Conservation (phyloP, 2,113 vertebrate genomes). For the Cheirogaleus medius region DNA sequence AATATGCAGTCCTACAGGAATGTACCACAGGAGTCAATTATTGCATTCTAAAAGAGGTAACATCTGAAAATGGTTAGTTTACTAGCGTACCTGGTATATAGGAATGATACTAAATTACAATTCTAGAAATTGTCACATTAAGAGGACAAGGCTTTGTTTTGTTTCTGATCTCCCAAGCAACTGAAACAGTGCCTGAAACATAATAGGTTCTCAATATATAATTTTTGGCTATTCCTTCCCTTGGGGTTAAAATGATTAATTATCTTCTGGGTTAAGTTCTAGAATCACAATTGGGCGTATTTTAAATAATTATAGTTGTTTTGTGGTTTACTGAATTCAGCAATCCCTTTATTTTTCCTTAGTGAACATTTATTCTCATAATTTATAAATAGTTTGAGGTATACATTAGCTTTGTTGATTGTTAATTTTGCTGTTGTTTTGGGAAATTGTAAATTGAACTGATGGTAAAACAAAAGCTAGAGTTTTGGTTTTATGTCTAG, state of each 20-base stretch:
- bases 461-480: not conserved
- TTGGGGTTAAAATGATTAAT: not conserved
- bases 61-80: not conserved
- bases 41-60: not conserved
- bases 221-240: not conserved
- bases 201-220: not conserved
- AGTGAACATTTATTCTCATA: not conserved
- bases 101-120: not conserved
- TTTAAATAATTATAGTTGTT: not conserved
- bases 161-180: not conserved
- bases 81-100: not conserved
- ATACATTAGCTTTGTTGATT: not conserved
- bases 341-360: not conserved
- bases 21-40: not conserved
- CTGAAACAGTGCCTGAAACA: not conserved
- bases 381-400: not conserved
- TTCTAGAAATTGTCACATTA: not conserved
- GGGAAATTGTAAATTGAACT: not conserved
- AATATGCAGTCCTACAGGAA: not conserved
- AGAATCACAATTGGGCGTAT: not conserved
- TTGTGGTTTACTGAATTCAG: not conserved
- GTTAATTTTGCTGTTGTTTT: not conserved
- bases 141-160: not conserved
- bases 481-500: not conserved
- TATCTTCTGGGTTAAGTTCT: not conserved